These are phyloP conservation scores for Holothuria glaberrima DNA, from an alignment of 35 echinoderm and acorn worm genomes.

Conservation along the genomic window DNA sequence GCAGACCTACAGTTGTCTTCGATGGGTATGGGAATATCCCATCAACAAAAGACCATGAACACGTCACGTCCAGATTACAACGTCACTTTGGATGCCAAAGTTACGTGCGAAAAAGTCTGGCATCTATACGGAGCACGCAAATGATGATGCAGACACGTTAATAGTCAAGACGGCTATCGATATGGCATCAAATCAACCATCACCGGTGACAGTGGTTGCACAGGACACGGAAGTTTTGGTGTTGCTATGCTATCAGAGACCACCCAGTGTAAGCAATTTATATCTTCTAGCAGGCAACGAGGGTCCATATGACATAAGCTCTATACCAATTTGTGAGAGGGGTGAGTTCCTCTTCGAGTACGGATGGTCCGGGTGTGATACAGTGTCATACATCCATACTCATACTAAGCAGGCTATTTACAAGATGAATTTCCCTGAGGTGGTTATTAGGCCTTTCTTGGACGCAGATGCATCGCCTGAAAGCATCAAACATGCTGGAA, in stretches of 20 bases:
- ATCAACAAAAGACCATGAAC: slow-evolving; percentile 57
- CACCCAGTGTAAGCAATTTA: no score
- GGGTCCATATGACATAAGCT: not conserved
- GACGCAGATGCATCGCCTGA: slow-evolving; percentile 12
- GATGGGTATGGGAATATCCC: slow-evolving; percentile 19
- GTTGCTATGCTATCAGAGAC: no score
- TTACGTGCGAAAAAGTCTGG: not conserved
- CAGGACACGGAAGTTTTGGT: not conserved
- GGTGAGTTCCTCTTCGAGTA: slow-evolving; percentile 37
- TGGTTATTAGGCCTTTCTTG: slow-evolving; percentile 12
- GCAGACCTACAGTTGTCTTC: not conserved
- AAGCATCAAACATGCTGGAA: slow-evolving; percentile 28
- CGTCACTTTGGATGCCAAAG: not conserved
- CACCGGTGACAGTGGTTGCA: slow-evolving; percentile 20
- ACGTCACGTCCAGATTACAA: slow-evolving; percentile 9
- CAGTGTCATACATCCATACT: slow-evolving; percentile 22
- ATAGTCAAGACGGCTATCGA: slow-evolving; percentile 22
- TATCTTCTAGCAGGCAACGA: no score
- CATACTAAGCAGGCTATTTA: slow-evolving; percentile 20
- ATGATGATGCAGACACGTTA: slow-evolving; percentile 23
- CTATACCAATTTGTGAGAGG: not conserved
- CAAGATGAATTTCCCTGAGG: slow-evolving; percentile 12
- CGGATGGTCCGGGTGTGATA: slow-evolving; percentile 23
- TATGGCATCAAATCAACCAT: not conserved
- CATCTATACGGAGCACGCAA: slow-evolving; percentile 1